Evolutionary conservation across 2,888 invertebrate genomes (phyloP), one percentile per base, ranked within the genome.

Genomic region (Ophion obscuratus): DNA sequence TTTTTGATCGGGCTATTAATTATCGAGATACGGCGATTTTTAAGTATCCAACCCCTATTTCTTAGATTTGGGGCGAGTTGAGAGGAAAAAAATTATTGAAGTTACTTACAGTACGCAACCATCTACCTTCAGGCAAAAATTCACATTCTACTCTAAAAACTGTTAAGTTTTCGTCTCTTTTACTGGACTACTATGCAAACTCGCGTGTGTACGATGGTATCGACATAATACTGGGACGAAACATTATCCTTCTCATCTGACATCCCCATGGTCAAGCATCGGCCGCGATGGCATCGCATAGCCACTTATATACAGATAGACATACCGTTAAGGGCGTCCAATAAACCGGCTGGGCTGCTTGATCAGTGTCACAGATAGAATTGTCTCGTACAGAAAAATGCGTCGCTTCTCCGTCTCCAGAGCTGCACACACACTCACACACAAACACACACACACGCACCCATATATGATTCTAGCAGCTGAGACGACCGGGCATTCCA

Each of bases 361-460:
- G 74, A 86, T 86, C 86, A 83, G 83, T 86, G 86, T 78, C 83
- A 83, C 53, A 81, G 86, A 86, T 86, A 83, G 74, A 57, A 86
- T 86, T 83, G 74, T 64, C 75, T 81, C 64, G 68, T 70, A 47
- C 73, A 83, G 83, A 83, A 78, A 77, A 83, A 73, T 74, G 62
- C 81, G 83, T 83, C 53, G 76, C 83, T 62, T 86, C 47, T 77
- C 11, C 76, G 47, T 83, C 47, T 62, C 61, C 20, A 62, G 62
- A n/a, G 57, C 10, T 62, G 76, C 76, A 47, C 57, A 4, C 36
- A 14, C 20, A 27, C 2, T 73, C 76, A 47, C 57, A 4, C 36
- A 14, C 20, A 27, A 1, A 24, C 24, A 24, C 20, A 27, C 2
- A 24, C 44, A 53, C 24, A n/a, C 57, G 4, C 17, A 27, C 64